Evolutionary conservation across 2,888 invertebrate genomes (phyloP), one percentile per base, ranked within the genome.

Genomic region (Caenorhabditis sinica): DNA sequence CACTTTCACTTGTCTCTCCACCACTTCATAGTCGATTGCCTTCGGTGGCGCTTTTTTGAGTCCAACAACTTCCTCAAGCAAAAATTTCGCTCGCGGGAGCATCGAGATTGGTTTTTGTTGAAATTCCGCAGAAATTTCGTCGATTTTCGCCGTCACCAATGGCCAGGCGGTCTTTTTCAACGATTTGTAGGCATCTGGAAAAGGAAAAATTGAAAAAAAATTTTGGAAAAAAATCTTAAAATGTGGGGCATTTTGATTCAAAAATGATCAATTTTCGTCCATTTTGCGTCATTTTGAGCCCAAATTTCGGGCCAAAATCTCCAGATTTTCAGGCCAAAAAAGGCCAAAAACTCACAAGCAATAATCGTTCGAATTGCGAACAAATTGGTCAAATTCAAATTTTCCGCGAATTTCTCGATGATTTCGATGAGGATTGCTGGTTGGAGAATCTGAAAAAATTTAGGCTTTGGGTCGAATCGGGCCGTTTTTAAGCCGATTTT

Each of bases 151-250:
- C 4, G 53, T 61, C 15, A 86, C 68, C 5, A 33, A 13, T 9
- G 66, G 25, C 86, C 86, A 86, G 6, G 72, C 45, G 15, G 84
- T 80, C 33, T 77, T 80, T 79, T 88, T 87, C 69, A 89, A 72
- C 40, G 83, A 65, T 56, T 86, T 86, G 73, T 88, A 87, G 23
- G 82, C 75, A 63, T 88, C 88, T 88, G 72, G 95, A 95, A 90
- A 6, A 13, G 40, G 23, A 36, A 30, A 13, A 15, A 8, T 30
- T 53, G 6, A n/a, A n/a, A n/a, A n/a, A n/a, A n/a, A n/a, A n/a
- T n/a, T n/a, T n/a, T n/a, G n/a, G n/a, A n/a, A n/a, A n/a, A n/a
- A n/a, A n/a, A n/a, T n/a, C n/a, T n/a, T n/a, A n/a, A n/a, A 51
- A 2, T 49, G n/a, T 49, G 49, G 20, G n/a, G n/a, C 9, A 49